Conservation (phyloP, 2,888 invertebrate genomes). For the Erynnis tages region DNA sequence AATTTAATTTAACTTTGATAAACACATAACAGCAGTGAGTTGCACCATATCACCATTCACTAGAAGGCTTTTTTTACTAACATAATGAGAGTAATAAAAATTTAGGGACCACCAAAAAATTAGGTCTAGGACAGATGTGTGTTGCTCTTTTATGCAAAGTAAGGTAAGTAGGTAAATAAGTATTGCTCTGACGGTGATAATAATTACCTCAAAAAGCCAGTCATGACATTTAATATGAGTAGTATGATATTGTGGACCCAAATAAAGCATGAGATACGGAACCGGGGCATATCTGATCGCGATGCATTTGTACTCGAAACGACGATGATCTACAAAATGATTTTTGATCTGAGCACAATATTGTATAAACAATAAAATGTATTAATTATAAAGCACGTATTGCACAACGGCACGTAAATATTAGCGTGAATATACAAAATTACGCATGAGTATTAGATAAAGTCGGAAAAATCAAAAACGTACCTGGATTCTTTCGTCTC, state of each 20-base stretch:
- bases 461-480: slow-evolving; percentile 29
- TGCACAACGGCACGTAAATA: slow-evolving; percentile 9
- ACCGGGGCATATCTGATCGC: slow-evolving; percentile 47
- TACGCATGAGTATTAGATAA: slow-evolving; percentile 47
- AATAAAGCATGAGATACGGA: slow-evolving; percentile 49
- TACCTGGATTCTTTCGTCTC: slow-evolving; percentile 64
- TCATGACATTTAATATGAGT: slow-evolving; percentile 58
- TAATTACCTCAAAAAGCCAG: slow-evolving; percentile 60
- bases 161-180: background rate
- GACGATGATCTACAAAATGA: slow-evolving; percentile 27
- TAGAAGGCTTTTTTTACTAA: too few relatives aligned
- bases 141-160: too few relatives aligned
- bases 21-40: too few relatives aligned
- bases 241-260: slow-evolving; percentile 55
- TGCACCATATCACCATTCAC: too few relatives aligned
- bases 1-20: too few relatives aligned
- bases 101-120: too few relatives aligned
- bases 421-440: slow-evolving; percentile 40
- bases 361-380: background rate
- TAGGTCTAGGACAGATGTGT: too few relatives aligned
- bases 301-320: slow-evolving; percentile 3
- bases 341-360: background rate
- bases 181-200: slow-evolving; percentile 20
- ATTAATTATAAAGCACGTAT: slow-evolving; percentile 1
- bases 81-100: too few relatives aligned